phyloP scores from a whole-genome alignment of 64 coral and sea anemone species.

The Dendronephthya gigantea region DNA sequence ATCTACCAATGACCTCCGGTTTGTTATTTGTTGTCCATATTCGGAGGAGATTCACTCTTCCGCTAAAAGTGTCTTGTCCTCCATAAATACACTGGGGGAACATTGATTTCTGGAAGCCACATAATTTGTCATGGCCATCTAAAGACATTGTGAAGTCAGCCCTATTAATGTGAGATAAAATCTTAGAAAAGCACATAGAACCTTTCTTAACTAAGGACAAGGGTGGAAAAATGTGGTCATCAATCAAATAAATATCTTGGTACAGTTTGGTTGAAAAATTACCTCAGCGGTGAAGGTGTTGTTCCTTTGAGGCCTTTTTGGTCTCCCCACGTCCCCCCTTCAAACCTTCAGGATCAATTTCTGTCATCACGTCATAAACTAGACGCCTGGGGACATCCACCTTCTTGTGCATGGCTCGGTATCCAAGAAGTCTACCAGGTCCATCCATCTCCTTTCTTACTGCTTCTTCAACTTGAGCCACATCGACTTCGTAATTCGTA shows the following conservation, averaged over 20 bases:
- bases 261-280: background rate
- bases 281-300: background rate
- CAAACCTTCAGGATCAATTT: no score
- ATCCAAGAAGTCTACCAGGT: background rate
- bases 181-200: background rate
- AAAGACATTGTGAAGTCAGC: slow-evolving; percentile 14
- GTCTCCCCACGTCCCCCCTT: no score
- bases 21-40: slow-evolving; percentile 16
- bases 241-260: background rate
- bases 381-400: background rate
- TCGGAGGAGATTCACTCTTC: background rate
- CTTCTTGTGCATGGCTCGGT: slow-evolving; percentile 11
- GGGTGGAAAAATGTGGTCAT: background rate
- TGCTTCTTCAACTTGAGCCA: background rate
- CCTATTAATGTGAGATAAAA: background rate
- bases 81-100: background rate
- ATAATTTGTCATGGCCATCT: slow-evolving; percentile 8
- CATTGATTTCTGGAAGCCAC: slow-evolving; percentile 19
- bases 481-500: background rate
- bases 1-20: background rate
- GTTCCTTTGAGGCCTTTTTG: background rate
- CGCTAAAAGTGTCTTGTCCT: slow-evolving; percentile 11
- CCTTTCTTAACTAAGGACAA: background rate
- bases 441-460: slow-evolving; percentile 12
- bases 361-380: slow-evolving; percentile 17